Percentiles rank a stretch among this genome's conserved stretches.
These are phyloP conservation scores for Sparus aurata DNA, from an alignment of 2,797 vertebrate species.

Conservation along the genomic window DNA sequence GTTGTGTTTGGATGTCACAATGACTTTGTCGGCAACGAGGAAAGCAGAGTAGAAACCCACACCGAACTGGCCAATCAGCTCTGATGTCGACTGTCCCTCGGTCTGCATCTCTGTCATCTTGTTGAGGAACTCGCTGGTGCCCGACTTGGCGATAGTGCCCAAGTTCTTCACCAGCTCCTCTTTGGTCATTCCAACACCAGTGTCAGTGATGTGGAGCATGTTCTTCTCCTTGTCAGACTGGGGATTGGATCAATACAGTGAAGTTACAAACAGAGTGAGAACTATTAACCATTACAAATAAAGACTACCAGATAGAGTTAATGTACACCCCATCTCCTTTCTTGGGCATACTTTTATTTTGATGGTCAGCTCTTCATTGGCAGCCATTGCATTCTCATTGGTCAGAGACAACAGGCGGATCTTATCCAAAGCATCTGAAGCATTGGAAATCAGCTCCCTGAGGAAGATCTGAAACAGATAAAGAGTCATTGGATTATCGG, in stretches of 20 bases:
- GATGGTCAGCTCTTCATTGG: slow-evolving; percentile 95
- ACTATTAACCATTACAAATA: neutral
- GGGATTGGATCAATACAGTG: neutral
- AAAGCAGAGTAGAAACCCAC: slow-evolving; percentile 99
- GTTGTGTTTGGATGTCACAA: slow-evolving; percentile 98
- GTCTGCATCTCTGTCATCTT: slow-evolving; percentile 94
- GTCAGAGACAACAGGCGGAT: slow-evolving; percentile 96
- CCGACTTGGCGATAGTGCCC: slow-evolving; percentile 98
- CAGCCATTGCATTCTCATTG: slow-evolving; percentile 90
- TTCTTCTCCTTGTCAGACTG: slow-evolving; percentile 99
- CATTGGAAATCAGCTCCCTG: slow-evolving; percentile 98
- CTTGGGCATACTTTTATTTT: slow-evolving; percentile 93
- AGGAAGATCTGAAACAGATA: slow-evolving; percentile 93
- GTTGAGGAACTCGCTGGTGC: slow-evolving; percentile 98
- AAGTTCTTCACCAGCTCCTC: slow-evolving; percentile 96
- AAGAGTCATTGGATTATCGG: slow-evolving; percentile 4
- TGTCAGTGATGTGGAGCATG: slow-evolving; percentile 98
- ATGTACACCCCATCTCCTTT: neutral
- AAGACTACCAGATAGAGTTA: neutral
- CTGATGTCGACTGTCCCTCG: slow-evolving; percentile 95
- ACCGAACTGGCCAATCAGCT: slow-evolving; percentile 98
- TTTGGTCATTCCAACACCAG: slow-evolving; percentile 98
- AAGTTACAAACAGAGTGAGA: neutral
- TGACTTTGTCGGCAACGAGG: slow-evolving; percentile 97
- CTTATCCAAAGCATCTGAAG: slow-evolving; percentile 98